Base-by-base conservation (phyloP, 2,113 vertebrate species). In the Hipposideros armiger region DNA sequence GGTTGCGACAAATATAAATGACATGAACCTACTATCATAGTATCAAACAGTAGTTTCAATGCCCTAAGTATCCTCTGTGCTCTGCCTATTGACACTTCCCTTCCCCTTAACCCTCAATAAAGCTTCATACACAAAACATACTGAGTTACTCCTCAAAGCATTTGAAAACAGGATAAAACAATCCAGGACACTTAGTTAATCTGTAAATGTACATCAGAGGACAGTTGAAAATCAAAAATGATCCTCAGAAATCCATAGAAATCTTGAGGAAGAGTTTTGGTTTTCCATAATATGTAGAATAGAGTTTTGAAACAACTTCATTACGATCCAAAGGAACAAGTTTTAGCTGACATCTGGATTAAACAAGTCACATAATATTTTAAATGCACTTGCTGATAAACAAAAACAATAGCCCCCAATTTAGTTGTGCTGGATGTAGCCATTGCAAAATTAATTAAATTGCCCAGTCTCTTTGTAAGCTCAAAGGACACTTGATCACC, bases 301-400 rank as follows among this genome's bases (percentile, higher is more conserved):
- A 88, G 22, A 87, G n/a, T 26, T 90, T 67, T 93, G 74, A 86
- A 40, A 94, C 32, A 81, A 69, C 88, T 80, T 70, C 19, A 74
- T 69, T 81, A 84, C 58, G 83, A 76, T 56, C 36, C 36, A 2
- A 80, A 90, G 52, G n/a, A 56, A 84, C 5, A 56, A 8, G 1
- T 91, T 86, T 73, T 56, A 92, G 13, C 24, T 87, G 36, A 32
- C 22, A 73, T 84, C 19, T 90, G 66, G 47, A 77, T 91, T 87
- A 70, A 90, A 96, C 26, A 45, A 69, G 4, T 91, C 67, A 87
- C 10, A 66, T 19, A 70, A 80, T 70, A 72, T 87, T 97, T 96
- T 32, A 66, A 90, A 64, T 28, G 16, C 3, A 42, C 14, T 70
- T 92, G 14, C 11, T 91, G 42, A 52, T 91, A 90, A 90, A 69